Base-by-base conservation (phyloP, 2,888 invertebrate species). In the Drosophila kambysellisi region DNA sequence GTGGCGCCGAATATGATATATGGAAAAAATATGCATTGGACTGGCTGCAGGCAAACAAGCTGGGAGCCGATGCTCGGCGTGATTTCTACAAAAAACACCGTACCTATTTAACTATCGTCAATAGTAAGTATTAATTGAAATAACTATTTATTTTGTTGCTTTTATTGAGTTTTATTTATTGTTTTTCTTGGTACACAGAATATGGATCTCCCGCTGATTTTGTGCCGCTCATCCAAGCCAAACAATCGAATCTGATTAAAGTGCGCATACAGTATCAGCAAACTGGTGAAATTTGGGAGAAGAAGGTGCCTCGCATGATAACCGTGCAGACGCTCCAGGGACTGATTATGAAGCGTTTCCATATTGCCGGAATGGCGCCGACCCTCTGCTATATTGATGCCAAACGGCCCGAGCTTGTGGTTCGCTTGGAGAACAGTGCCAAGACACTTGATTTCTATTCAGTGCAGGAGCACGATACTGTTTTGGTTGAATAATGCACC, bases 1-100 rank as follows among this genome's bases (percentile, higher is more conserved):
- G 96, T 76, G 98, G 98, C 3, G 97, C 98, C 0, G 98, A 98
- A 90, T 96, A 97, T 73, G 98, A 98, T 94, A 98, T 98, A 89
- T 93, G 98, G 92, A 98, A 98, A 92, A 95, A 95, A 30, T 96
- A 96, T 92, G 97, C 97, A 0, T 93, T 95, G 0, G 95, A 96
- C 71, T 98, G 97, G 96, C 93, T 96, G 59, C 93, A 94, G 75
- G 94, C 94, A 0, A 94, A 95, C 79, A 93, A 92, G 17, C 94
- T 94, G 73, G 90, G 87, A 7, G 92, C 93, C 0, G 93, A 94
- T 59, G 91, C 92, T 50, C 94, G 94, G 67, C 82, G 86, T 1
- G 93, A 94, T 43, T 97, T 98, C 92, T 93, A 95, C 46, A 86
- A 93, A 9, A 94, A 95, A 74, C 97, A 98, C 94, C 97, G 97